Evolutionary conservation across 2,113 vertebrate genomes (phyloP).

Genomic region (Rhinoderma darwinii): DNA sequence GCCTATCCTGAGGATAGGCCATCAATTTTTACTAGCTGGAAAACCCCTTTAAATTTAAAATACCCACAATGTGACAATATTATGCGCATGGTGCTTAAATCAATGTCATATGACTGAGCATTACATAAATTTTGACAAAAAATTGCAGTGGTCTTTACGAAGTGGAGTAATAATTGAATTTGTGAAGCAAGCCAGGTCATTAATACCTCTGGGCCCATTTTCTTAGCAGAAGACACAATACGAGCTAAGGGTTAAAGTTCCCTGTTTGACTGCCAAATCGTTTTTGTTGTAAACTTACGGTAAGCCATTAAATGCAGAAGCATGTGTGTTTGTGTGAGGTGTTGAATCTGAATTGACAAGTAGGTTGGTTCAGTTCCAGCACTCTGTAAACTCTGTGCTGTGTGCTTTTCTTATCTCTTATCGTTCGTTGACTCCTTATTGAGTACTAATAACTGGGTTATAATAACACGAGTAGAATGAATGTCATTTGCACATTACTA

Average conservation of each 20-base stretch:
- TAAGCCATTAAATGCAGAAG: constrained; percentile 44
- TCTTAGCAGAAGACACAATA: constrained; percentile 32
- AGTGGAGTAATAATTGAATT: neutral
- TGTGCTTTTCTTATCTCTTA: constrained; percentile 35
- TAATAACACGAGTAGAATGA: constrained; percentile 30
- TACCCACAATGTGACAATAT: neutral
- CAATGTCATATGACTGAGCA: neutral
- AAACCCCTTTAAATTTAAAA: too few relatives aligned
- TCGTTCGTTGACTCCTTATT: neutral
- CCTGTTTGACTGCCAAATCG: constrained; percentile 36
- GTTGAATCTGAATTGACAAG: constrained; percentile 41
- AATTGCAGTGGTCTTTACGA: neutral
- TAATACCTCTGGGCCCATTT: constrained; percentile 8
- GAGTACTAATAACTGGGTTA: constrained; percentile 41
- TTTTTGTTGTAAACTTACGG: constrained; percentile 51
- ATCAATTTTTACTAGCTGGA: too few relatives aligned
- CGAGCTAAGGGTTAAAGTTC: constrained; percentile 42
- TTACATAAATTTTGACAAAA: neutral
- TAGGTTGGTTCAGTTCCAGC: constrained; percentile 46
- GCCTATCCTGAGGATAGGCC: too few relatives aligned
- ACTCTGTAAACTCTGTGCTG: constrained; percentile 11
- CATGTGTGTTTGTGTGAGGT: constrained; percentile 36
- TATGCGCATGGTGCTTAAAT: neutral
- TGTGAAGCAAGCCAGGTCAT: constrained; percentile 38
- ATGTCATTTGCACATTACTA: neutral